These are phyloP conservation scores for Drosophila azteca DNA, from an alignment of 1,140 invertebrate genomes.

Conservation along the genomic window DNA sequence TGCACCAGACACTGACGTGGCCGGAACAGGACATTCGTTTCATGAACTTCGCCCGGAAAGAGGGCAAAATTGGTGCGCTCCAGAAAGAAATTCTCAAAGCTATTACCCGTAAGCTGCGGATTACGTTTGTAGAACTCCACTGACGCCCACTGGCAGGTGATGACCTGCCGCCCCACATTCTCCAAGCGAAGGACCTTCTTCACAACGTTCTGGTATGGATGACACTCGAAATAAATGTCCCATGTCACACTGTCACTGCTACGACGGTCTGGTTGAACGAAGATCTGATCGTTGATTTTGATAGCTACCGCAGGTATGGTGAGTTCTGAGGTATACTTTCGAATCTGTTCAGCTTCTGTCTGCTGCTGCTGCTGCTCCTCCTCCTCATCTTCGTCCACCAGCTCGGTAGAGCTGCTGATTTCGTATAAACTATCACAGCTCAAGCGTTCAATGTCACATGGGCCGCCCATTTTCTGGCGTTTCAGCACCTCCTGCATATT, in stretches of 20 bases:
- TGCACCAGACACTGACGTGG: conserved; percentile 30
- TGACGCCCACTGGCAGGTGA: conserved; percentile 51
- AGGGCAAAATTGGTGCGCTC: conserved; percentile 25
- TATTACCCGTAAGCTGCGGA: background rate
- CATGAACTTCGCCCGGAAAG: conserved; percentile 47
- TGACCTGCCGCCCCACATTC: conserved; percentile 52
- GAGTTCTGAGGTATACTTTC: background rate
- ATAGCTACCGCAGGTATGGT: conserved; percentile 1
- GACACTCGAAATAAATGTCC: conserved; percentile 46
- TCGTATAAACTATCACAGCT: background rate
- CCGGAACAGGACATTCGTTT: conserved; percentile 43
- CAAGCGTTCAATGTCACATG: conserved; percentile 22
- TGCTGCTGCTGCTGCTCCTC: background rate
- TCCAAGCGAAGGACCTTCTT: conserved; percentile 58
- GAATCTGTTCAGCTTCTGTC: background rate
- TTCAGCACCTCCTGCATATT: background rate
- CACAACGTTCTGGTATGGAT: conserved; percentile 43
- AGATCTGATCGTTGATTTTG: conserved; percentile 48
- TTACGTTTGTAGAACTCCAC: background rate
- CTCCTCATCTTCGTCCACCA: too few species aligned
- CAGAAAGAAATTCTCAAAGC: conserved; percentile 44
- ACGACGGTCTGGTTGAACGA: background rate
- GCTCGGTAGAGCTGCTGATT: conserved; percentile 26
- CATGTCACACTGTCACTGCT: background rate
- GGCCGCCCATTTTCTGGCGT: background rate